Evolutionary conservation across 2,113 vertebrate species (phyloP), one percentile per base, ranked within the genome.

Genomic region (Tinamus guttatus): DNA sequence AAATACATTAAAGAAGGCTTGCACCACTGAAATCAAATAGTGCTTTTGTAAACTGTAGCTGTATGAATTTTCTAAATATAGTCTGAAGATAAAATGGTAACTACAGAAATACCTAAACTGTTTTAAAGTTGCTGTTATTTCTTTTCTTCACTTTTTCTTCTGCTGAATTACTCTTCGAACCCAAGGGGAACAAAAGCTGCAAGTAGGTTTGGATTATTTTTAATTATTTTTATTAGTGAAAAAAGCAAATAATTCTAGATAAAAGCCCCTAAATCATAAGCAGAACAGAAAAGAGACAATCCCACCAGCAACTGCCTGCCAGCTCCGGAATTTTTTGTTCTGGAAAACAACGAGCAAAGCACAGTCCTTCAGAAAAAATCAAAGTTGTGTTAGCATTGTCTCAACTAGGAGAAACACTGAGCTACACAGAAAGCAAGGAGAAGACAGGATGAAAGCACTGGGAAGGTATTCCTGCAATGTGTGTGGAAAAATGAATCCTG

Each of bases 241-340:
- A 54, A 82, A 85, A 91, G 43, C 5, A 85, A 93, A 51, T 56
- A 91, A 84, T 49, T n/a, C 24, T 25, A 34, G 25, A 62, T 3
- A 65, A 41, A 41, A 58, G 47, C 3, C 36, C 6, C 13, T 13
- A 20, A 79, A 13, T 52, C 47, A 64, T 6, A 59, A 77, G 38
- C 28, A 63, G 18, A 81, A 27, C 22, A 81, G 18, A 77, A 59
- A 96, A 70, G 40, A 63, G 16, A 40, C 4, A 70, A 28, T 45
- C 38, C 51, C 60, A 71, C 38, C 27, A 67, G 91, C 73, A 90
- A 82, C 19, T 47, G 18, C 12, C 28, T 88, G 63, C 47, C 43
- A 85, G 49, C 13, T 87, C 62, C 67, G 85, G 75, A 80, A 68
- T 54, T 73, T 85, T 85, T n/a, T 92, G 24, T 90, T 93, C 80